phyloP scores from a whole-genome alignment of 2,797 vertebrate genomes.

The Phalloptychus januarius region DNA sequence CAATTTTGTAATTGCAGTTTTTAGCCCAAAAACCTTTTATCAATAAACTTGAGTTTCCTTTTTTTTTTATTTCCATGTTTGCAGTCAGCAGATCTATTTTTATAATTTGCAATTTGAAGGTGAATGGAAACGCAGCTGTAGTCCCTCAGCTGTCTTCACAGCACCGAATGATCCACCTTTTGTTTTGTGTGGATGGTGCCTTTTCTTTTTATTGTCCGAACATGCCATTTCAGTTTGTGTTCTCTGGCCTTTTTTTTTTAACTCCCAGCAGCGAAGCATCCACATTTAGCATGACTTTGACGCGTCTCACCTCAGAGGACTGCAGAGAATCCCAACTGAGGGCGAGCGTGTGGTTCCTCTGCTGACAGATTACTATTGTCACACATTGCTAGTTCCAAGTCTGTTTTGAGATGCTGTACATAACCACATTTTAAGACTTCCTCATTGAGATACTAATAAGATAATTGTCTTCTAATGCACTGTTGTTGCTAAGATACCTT shows the following conservation, averaged over 20 bases:
- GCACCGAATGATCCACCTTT: slow-evolving; percentile 39
- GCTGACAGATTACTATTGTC: not conserved
- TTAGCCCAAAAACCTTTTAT: too few relatives aligned
- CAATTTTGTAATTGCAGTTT: too few relatives aligned
- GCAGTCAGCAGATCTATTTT: too few relatives aligned
- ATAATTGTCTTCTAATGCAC: slow-evolving; percentile 90
- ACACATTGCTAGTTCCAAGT: slow-evolving; percentile 41
- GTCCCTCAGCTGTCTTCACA: slow-evolving; percentile 30
- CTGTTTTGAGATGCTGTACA: slow-evolving; percentile 83
- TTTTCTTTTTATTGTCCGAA: slow-evolving; percentile 60
- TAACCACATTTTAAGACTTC: slow-evolving; percentile 84
- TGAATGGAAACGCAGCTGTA: too few relatives aligned
- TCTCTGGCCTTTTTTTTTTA: not conserved
- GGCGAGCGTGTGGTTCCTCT: not conserved
- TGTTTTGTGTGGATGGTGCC: slow-evolving; percentile 72
- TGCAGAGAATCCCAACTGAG: not conserved
- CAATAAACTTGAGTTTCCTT: too few relatives aligned
- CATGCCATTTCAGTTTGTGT: slow-evolving; percentile 22
- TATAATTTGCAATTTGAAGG: too few relatives aligned
- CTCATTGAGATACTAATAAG: slow-evolving; percentile 84
- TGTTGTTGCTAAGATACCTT: slow-evolving; percentile 91
- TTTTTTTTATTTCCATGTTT: too few relatives aligned
- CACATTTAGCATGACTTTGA: not conserved
- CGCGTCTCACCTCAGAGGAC: not conserved
- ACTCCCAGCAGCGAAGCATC: not conserved